Evolutionary conservation across 2,888 invertebrate species (phyloP).

Genomic region (Eilema caniola): DNA sequence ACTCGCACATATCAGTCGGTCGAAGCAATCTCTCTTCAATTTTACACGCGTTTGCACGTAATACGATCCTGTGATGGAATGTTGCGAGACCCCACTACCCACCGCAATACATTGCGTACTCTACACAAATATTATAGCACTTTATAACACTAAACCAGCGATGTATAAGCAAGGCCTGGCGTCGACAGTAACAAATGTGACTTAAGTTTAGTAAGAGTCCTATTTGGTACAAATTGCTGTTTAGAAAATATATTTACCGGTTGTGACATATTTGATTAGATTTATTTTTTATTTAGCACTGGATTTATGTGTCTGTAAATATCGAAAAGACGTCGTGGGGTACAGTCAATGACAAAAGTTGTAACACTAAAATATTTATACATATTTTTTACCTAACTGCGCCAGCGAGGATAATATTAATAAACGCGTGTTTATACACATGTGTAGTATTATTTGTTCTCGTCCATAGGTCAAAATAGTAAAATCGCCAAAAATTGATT

Average conservation of each 20-base stretch:
- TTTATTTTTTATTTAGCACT: conserved; percentile 9
- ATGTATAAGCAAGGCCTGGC: conserved; percentile 16
- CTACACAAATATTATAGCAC: conserved; percentile 8
- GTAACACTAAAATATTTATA: no score
- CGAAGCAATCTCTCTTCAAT: conserved; percentile 81
- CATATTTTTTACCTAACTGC: no score
- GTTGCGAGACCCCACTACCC: conserved; percentile 36
- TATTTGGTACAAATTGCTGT: conserved; percentile 27
- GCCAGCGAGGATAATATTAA: no score
- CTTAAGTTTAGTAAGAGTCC: conserved; percentile 19
- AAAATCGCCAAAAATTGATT: no score
- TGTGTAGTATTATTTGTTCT: no score
- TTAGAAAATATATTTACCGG: conserved; percentile 11
- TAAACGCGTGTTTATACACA: no score
- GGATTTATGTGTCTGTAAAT: not conserved
- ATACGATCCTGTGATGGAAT: conserved; percentile 71
- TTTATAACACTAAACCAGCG: conserved; percentile 6
- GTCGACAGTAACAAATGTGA: conserved; percentile 23
- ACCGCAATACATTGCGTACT: conserved; percentile 46
- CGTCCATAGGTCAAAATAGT: no score
- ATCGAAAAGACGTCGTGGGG: not conserved
- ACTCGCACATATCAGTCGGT: conserved; percentile 60
- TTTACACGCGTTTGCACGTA: conserved; percentile 82
- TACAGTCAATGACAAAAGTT: not conserved
- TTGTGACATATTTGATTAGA: conserved; percentile 17